Base-by-base conservation (phyloP, 2,888 invertebrate genomes). In the Arge pagana region DNA sequence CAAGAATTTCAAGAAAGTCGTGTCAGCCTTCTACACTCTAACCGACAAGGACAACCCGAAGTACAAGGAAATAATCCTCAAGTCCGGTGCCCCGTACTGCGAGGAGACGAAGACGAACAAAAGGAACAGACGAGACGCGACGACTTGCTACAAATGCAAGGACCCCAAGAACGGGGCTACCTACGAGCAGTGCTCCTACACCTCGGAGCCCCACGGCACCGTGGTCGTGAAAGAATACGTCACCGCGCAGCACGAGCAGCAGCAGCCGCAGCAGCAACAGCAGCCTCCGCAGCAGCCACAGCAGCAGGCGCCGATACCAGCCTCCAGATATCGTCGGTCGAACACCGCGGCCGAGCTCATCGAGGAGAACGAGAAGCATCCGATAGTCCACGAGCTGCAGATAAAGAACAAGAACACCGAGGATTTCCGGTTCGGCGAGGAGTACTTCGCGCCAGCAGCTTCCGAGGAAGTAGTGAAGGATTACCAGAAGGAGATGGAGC, bases 401-500 rank as follows among this genome's bases (percentile, higher is more conserved):
- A n/a, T n/a, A n/a, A n/a, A n/a, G n/a, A n/a, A n/a, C n/a, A n/a
- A n/a, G n/a, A 78, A 78, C 49, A 78, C 78, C 19, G 81, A 80
- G 0, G 31, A 57, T 41, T 76, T 71, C 48, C 64, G 67, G 18
- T 78, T 76, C 51, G 64, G 68, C 23, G 75, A 77, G 1, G 76
- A 77, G 13, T 68, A 70, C 50, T 76, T 77, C 41, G 55, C 62
- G 1, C 59, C 66, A 0, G 67, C 66, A 3, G 62, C 63, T 0
- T 57, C 62, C 1, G 80, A 81, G 55, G 83, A 85, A 64, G 74
- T 72, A 77, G 83, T 43, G 77, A 82, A 43, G 77, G 83, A 76
- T 72, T 84, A 65, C 26, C 83, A 83, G 64, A 80, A 82, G 66
- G 82, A 83, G 55, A 81, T 82, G 11, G 83, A 83, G 55, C 83